Percentiles rank a stretch among this genome's conserved stretches.
These are phyloP conservation scores for Amblyopsis rosae DNA, from an alignment of 2,113 vertebrate genomes.

Conservation along the genomic window DNA sequence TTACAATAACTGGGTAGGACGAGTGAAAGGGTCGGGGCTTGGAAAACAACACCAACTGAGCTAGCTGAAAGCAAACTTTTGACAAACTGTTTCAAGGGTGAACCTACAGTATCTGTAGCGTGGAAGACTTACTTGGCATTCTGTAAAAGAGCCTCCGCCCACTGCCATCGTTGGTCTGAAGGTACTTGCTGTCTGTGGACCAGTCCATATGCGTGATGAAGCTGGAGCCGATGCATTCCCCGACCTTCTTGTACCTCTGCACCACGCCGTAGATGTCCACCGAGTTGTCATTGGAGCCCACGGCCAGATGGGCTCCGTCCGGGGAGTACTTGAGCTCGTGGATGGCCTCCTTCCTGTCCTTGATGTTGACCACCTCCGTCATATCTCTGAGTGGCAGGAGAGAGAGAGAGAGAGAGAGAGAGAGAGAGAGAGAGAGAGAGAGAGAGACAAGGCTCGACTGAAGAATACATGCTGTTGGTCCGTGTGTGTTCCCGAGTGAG, in stretches of 20 bases:
- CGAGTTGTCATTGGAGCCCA: conserved; percentile 94
- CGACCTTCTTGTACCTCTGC: conserved; percentile 93
- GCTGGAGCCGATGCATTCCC: conserved; percentile 91
- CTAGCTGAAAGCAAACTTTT: too few relatives aligned
- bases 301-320: conserved; percentile 91
- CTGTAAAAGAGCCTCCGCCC: conserved; percentile 92
- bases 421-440: background rate
- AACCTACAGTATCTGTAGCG: background rate
- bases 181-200: conserved; percentile 93
- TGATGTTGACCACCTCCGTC: conserved; percentile 98
- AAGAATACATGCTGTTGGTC: background rate
- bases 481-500: background rate
- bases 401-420: background rate
- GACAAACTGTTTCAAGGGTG: too few relatives aligned
- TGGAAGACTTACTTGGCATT: conserved; percentile 88
- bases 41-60: too few relatives aligned
- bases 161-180: conserved; percentile 94
- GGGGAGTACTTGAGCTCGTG: conserved; percentile 98
- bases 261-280: conserved; percentile 94
- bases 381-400: conserved; percentile 84
- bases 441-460: conserved; percentile 8
- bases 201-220: conserved; percentile 99
- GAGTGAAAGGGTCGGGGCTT: too few relatives aligned
- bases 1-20: too few relatives aligned
- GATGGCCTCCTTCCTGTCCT: conserved; percentile 97